Conservation (phyloP, 2,797 vertebrate genomes). For the Euthynnus affinis region DNA sequence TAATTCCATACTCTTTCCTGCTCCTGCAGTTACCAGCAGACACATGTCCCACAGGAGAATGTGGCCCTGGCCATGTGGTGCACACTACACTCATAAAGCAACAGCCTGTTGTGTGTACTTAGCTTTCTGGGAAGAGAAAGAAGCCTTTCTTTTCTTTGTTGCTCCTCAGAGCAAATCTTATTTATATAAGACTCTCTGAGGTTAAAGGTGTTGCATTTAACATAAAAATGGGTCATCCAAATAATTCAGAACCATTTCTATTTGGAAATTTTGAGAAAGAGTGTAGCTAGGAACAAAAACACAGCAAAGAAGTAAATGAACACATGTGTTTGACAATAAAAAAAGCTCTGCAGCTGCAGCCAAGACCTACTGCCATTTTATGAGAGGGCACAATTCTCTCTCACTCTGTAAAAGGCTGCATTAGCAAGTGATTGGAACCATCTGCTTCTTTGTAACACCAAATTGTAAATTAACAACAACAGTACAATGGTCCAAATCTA, state of each 20-base stretch:
- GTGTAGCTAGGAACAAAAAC: constrained; percentile 34
- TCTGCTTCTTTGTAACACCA: constrained; percentile 65
- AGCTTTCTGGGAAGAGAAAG: constrained; percentile 43
- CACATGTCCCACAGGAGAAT: constrained; percentile 55
- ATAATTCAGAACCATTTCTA: constrained; percentile 13
- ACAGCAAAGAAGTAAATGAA: constrained; percentile 43
- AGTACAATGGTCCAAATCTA: constrained; percentile 40
- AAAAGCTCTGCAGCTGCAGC: constrained; percentile 59
- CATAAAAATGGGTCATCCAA: constrained; percentile 29
- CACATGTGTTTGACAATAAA: constrained; percentile 63
- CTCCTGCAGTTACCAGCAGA: constrained; percentile 55
- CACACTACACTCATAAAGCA: constrained; percentile 60
- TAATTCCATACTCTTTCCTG: constrained; percentile 51
- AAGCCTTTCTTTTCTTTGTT: constrained; percentile 47
- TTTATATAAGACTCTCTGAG: constrained; percentile 43
- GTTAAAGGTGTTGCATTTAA: constrained; percentile 50
- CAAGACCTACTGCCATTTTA: constrained; percentile 74
- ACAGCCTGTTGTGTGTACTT: constrained; percentile 55
- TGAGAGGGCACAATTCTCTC: constrained; percentile 67
- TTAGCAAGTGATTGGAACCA: constrained; percentile 73
- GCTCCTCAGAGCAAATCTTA: constrained; percentile 40
- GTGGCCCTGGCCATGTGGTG: constrained; percentile 39
- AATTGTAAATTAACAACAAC: constrained; percentile 60
- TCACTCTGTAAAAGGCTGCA: constrained; percentile 71
- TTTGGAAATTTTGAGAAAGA: constrained; percentile 27